These are phyloP conservation scores for Argyresthia albistria DNA, from an alignment of 2,888 invertebrate genomes.

Conservation along the genomic window DNA sequence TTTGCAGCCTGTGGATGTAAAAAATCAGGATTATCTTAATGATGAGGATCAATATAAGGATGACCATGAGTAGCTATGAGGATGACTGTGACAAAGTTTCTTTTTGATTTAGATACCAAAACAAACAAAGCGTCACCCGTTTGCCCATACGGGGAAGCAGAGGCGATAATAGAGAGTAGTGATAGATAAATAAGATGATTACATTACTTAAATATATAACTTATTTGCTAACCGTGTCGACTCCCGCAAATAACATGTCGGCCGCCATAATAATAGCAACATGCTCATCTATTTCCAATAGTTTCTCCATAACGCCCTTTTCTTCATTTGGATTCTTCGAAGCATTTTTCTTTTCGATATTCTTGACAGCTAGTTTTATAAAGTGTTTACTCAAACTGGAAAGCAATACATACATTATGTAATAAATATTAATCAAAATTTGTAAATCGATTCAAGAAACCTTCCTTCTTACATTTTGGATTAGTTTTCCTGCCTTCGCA, in stretches of 20 bases:
- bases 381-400: constrained; percentile 26
- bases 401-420: constrained; percentile 6
- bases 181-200: too few species aligned
- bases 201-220: too few species aligned
- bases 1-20: constrained; percentile 64
- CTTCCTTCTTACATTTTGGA: neutral
- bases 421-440: neutral
- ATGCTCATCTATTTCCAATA: constrained; percentile 70
- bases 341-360: constrained; percentile 17
- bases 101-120: too few species aligned
- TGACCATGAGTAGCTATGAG: too few species aligned
- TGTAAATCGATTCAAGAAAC: neutral
- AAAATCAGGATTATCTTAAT: neutral
- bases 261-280: constrained; percentile 75
- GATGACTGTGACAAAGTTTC: too few species aligned
- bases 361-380: constrained; percentile 26
- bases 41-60: too few species aligned
- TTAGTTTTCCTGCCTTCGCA: neutral
- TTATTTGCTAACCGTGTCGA: constrained; percentile 73
- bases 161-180: too few species aligned
- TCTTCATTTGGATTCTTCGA: constrained; percentile 25
- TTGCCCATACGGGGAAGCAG: too few species aligned
- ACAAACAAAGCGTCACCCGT: too few species aligned
- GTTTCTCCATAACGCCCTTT: constrained; percentile 74
- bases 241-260: constrained; percentile 77